phyloP scores from a whole-genome alignment of 2,113 vertebrate genomes.

The Telmatochromis sp. region DNA sequence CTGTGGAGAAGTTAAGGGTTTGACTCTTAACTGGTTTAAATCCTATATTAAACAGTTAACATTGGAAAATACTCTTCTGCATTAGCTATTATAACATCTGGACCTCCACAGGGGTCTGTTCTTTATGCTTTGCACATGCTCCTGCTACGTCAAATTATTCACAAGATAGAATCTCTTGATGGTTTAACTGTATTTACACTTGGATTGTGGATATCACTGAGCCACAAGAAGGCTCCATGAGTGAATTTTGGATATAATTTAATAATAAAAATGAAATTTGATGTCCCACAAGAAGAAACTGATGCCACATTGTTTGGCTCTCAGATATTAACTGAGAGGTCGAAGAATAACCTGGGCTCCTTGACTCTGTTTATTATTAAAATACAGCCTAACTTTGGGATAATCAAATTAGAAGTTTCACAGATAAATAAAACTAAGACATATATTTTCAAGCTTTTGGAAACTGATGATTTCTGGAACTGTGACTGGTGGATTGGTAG shows the following conservation, averaged over 20 bases:
- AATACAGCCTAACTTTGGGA: not conserved
- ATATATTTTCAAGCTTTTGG: not conserved
- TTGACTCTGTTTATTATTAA: not conserved
- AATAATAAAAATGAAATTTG: accelerated
- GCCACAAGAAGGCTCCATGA: not conserved
- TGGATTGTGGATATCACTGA: accelerated
- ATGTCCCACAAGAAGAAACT: not conserved
- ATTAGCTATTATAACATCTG: not conserved
- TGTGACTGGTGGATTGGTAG: not conserved
- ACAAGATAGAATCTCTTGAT: not conserved
- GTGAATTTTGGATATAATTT: not conserved
- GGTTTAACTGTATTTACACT: not conserved
- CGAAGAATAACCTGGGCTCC: not conserved
- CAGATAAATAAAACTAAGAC: not conserved
- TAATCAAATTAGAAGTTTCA: not conserved
- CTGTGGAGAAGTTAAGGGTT: not conserved
- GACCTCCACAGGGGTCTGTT: not conserved
- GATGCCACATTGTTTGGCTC: not conserved
- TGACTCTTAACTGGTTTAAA: not conserved
- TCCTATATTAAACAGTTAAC: not conserved
- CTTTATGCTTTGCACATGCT: not conserved
- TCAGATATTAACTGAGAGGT: not conserved
- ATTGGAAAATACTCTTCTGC: not conserved
- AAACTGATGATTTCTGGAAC: not conserved
- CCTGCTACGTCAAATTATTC: not conserved